Evolutionary conservation across 2,888 invertebrate genomes (phyloP), one percentile per base, ranked within the genome.

Genomic region (Craniophora ligustri): DNA sequence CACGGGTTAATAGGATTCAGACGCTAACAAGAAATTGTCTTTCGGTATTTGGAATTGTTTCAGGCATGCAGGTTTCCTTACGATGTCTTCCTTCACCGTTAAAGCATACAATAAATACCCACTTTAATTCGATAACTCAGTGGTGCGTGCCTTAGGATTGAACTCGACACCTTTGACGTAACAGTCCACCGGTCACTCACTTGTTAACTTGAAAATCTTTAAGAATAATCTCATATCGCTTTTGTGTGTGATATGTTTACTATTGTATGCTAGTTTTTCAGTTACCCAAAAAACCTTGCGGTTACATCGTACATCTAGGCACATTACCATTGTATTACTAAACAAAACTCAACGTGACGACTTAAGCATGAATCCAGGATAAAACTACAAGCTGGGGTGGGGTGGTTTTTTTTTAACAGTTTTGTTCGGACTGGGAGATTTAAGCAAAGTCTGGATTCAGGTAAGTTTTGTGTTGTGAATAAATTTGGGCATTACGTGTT

Each of bases 271-370:
- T 31, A 38, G 18, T n/a, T 64, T 62, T 63, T 55, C 44, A 30
- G 40, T 18, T 67, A 18, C 18, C 32, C n/a, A 36, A 48, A 62
- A 41, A 42, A 40, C 2, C 31, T 45, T 35, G 39, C 7, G 55
- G 62, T 46, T 45, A 15, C 70, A 13, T 23, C 60, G 46, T 66
- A 56, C 60, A 55, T 65, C 60, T 55, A 45, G 10, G 28, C 36
- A 36, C n/a, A 51, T 64, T 69, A 65, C 67, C 61, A 30, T 38
- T 45, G 64, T 57, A 46, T 66, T 39, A 49, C 50, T 47, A 68
- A 68, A 51, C 51, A 40, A 23, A n/a, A 32, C 10, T 11, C 31
- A 49, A 67, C 56, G 48, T 48, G 54, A 40, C 13, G 23, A 18
- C 26, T 60, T 35, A 53, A 67, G 35, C n/a, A 19, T n/a, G 10